phyloP scores from a whole-genome alignment of 2,113 vertebrate genomes.

The Eonycteris spelaea region DNA sequence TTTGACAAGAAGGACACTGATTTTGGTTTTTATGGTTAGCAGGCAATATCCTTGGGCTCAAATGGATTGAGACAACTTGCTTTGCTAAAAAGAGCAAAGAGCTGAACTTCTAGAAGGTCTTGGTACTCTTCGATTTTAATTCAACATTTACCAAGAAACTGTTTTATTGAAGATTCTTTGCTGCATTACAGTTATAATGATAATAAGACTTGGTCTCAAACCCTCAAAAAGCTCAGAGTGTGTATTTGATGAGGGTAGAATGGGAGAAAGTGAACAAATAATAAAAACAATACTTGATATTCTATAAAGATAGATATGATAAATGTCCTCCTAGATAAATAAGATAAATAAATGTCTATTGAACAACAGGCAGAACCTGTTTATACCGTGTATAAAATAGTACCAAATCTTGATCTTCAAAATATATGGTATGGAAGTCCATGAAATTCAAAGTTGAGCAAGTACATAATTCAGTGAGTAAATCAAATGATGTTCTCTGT shows the following conservation, averaged over 20 bases:
- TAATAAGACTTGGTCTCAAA: background rate
- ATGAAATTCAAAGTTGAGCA: background rate
- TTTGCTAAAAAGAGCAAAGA: background rate
- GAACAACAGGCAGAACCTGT: too few species aligned
- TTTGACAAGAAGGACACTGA: background rate
- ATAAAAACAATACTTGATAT: background rate
- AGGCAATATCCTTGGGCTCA: background rate
- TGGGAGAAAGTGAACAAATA: background rate
- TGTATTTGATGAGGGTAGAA: background rate
- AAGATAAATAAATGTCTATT: background rate
- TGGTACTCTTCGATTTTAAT: background rate
- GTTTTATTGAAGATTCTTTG: background rate
- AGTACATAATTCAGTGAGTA: background rate
- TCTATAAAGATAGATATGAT: background rate
- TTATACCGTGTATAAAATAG: background rate
- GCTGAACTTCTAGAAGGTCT: background rate
- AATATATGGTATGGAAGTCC: background rate
- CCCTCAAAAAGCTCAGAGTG: background rate
- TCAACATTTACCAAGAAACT: background rate
- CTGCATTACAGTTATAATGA: background rate
- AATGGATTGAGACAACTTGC: background rate
- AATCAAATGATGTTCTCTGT: background rate
- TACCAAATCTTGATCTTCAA: background rate
- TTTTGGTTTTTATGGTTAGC: background rate
- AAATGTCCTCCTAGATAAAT: background rate